These are phyloP conservation scores for Cantharis nigra DNA, from an alignment of 2,888 invertebrate genomes.

Conservation along the genomic window DNA sequence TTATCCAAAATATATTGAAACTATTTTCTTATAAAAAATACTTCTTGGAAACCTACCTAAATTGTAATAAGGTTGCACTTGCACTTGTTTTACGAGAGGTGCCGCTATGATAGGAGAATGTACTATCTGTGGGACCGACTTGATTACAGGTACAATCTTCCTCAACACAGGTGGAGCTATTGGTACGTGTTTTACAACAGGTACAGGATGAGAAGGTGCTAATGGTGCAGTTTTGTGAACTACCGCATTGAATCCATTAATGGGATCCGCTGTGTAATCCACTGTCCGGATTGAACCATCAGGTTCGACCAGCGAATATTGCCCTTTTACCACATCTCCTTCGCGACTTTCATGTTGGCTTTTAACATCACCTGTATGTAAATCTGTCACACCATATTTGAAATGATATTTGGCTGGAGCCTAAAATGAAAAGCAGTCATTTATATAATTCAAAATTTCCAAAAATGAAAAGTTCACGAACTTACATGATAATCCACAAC, in stretches of 20 bases:
- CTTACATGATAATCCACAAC: slow-evolving; percentile 68
- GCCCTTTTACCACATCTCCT: slow-evolving; percentile 64
- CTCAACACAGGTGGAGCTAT: slow-evolving; percentile 43
- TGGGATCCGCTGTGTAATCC: slow-evolving; percentile 62
- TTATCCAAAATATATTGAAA: no score
- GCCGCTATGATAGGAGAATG: slow-evolving; percentile 55
- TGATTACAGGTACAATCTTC: slow-evolving; percentile 34
- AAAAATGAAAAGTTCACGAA: slow-evolving; percentile 27
- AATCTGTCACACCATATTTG: slow-evolving; percentile 66
- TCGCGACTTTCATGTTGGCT: slow-evolving; percentile 65
- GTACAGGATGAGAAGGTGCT: slow-evolving; percentile 53
- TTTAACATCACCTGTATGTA: slow-evolving; percentile 66
- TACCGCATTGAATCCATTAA: slow-evolving; percentile 64
- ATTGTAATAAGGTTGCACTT: slow-evolving; percentile 34
- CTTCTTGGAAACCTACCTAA: slow-evolving; percentile 28
- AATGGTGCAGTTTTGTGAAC: slow-evolving; percentile 61
- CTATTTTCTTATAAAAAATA: no score
- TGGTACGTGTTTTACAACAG: slow-evolving; percentile 29
- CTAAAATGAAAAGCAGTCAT: neutral
- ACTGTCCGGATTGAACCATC: slow-evolving; percentile 57
- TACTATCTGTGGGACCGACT: slow-evolving; percentile 15
- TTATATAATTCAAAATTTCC: neutral
- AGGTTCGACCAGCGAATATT: slow-evolving; percentile 54
- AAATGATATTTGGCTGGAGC: slow-evolving; percentile 58
- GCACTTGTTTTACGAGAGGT: slow-evolving; percentile 36